Conservation (phyloP, 2,888 invertebrate genomes). For the Sinotaia quadrata region DNA sequence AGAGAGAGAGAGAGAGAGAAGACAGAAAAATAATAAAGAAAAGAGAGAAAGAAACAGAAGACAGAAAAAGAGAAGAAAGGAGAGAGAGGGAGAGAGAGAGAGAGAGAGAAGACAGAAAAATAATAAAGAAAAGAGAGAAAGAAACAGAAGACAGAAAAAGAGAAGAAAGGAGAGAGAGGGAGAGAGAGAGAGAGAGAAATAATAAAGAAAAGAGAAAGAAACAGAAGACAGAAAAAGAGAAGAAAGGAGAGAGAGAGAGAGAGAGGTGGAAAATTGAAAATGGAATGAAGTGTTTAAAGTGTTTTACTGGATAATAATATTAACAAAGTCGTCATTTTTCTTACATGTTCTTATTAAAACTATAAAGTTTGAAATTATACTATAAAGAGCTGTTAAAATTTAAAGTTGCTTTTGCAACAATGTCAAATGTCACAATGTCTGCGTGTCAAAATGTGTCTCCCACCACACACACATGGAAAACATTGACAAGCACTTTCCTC, state of each 20-base stretch:
- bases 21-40: conserved; percentile 7
- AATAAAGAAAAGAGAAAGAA: conserved; percentile 4
- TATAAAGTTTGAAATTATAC: too few species aligned
- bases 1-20: conserved; percentile 13
- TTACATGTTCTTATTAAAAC: too few species aligned
- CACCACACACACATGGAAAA: too few species aligned
- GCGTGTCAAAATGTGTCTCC: too few species aligned
- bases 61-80: conserved; percentile 7
- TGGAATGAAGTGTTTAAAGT: too few species aligned
- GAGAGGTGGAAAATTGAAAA: neutral
- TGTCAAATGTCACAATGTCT: too few species aligned
- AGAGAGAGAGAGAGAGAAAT: conserved; percentile 17
- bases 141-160: neutral
- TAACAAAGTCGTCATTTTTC: too few species aligned
- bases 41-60: conserved; percentile 3
- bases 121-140: neutral
- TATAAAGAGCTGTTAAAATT: too few species aligned
- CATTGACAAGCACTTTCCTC: too few species aligned
- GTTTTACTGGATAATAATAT: too few species aligned
- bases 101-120: neutral
- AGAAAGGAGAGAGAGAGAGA: neutral
- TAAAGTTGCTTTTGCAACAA: too few species aligned
- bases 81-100: conserved; percentile 4
- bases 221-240: neutral
- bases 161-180: conserved; percentile 15